Percentiles rank a stretch among this genome's conserved stretches.
Conservation (phyloP, 2,888 invertebrate genomes). For the Caenorhabditis sp. region DNA sequence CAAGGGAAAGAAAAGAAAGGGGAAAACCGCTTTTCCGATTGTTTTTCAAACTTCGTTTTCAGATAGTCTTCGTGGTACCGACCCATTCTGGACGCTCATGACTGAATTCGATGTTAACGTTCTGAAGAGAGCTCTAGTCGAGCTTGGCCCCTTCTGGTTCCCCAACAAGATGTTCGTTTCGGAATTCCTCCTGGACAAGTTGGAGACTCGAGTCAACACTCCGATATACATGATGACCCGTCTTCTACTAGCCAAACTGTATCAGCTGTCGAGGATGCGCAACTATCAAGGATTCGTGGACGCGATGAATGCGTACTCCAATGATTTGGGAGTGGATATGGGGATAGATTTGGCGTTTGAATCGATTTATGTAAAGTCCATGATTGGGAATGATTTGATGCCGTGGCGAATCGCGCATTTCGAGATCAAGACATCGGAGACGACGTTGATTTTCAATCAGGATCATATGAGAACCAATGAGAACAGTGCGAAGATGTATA, state of each 20-base stretch:
- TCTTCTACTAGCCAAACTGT: conserved; percentile 68
- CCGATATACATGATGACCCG: conserved; percentile 52
- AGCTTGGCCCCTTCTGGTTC: conserved; percentile 51
- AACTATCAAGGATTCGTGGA: conserved; percentile 17
- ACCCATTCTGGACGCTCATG: conserved; percentile 68
- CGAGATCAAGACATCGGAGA: background rate
- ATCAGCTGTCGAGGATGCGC: conserved; percentile 58
- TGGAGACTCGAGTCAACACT: conserved; percentile 13
- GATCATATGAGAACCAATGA: conserved; percentile 41
- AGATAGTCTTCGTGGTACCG: conserved; percentile 49
- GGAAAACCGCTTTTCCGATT: background rate
- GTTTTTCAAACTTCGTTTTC: conserved; percentile 22
- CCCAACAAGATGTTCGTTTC: conserved; percentile 56
- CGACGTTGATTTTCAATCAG: conserved; percentile 36
- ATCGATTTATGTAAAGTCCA: conserved; percentile 41
- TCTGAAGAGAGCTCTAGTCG: conserved; percentile 48
- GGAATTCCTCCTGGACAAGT: conserved; percentile 41
- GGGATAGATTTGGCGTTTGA: conserved; percentile 26
- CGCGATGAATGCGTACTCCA: conserved; percentile 16
- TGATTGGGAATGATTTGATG: conserved; percentile 26
- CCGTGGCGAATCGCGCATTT: conserved; percentile 35
- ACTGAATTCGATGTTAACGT: conserved; percentile 62
- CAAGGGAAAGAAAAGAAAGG: background rate
- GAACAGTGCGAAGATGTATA: conserved; percentile 40
- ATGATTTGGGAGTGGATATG: conserved; percentile 14